phyloP scores from a whole-genome alignment of 1,140 invertebrate genomes.

The Penaeus indicus region DNA sequence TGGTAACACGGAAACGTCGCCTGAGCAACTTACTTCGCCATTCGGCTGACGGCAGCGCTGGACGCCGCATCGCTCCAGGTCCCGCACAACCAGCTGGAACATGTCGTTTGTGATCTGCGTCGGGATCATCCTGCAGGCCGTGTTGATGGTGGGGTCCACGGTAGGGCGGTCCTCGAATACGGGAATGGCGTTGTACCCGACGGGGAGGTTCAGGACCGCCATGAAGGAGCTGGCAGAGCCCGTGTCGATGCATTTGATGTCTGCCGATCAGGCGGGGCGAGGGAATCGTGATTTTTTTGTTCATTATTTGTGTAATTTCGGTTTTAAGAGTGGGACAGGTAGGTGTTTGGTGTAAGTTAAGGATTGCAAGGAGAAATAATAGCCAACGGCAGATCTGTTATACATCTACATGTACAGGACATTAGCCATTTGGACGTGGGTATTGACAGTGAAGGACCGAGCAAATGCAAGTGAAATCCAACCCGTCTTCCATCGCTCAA shows the following conservation, averaged over 20 bases:
- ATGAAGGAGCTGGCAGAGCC: slow-evolving; percentile 49
- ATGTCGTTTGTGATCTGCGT: slow-evolving; percentile 56
- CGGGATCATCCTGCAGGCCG: slow-evolving; percentile 60
- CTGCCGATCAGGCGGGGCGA: background rate
- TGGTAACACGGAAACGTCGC: background rate
- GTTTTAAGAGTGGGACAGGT: background rate
- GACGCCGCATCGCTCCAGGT: slow-evolving; percentile 65
- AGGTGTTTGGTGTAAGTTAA: no score
- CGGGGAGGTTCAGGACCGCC: slow-evolving; percentile 49
- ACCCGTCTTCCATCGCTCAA: no score
- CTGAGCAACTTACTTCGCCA: slow-evolving; percentile 35
- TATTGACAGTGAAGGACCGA: no score
- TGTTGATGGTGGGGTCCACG: slow-evolving; percentile 60
- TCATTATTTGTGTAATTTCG: background rate
- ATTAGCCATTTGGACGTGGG: no score
- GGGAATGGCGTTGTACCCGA: slow-evolving; percentile 52
- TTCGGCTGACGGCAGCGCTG: slow-evolving; percentile 50
- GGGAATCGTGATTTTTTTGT: background rate
- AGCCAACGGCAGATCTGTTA: no score
- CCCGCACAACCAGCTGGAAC: slow-evolving; percentile 58
- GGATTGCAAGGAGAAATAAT: no score
- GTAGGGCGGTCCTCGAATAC: slow-evolving; percentile 58
- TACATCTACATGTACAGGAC: no score
- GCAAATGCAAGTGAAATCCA: no score
- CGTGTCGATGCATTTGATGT: slow-evolving; percentile 59